Conservation (phyloP, 2,888 invertebrate species). For the Drosophila suboccidentalis region DNA sequence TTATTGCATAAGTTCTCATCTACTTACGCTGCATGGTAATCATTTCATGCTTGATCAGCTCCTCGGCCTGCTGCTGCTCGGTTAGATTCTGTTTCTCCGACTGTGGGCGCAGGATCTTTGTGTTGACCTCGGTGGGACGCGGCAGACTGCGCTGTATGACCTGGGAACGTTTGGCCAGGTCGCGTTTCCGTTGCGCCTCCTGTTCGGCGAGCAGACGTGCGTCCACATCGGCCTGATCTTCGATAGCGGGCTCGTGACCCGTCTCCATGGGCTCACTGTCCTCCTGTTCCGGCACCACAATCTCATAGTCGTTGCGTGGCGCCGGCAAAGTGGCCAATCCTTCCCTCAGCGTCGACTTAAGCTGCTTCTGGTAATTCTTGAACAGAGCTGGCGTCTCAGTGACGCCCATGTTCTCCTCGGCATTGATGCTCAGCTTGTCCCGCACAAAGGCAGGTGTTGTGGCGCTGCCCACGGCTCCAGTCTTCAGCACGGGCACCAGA, state of each 20-base stretch:
- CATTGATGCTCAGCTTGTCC: constrained; percentile 97
- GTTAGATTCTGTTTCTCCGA: constrained; percentile 92
- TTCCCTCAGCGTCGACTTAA: constrained; percentile 91
- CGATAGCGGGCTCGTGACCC: constrained; percentile 86
- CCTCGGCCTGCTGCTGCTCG: constrained; percentile 97
- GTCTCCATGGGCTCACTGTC: constrained; percentile 85
- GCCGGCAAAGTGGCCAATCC: constrained; percentile 93
- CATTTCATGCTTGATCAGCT: constrained; percentile 98
- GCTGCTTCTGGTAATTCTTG: constrained; percentile 90
- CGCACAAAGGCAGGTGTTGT: constrained; percentile 92
- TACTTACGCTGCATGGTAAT: constrained; percentile 92
- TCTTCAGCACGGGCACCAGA: constrained; percentile 84
- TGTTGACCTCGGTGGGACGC: constrained; percentile 94
- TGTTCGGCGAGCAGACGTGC: constrained; percentile 89
- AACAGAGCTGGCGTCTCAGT: constrained; percentile 90
- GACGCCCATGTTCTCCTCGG: constrained; percentile 91
- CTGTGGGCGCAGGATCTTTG: constrained; percentile 91
- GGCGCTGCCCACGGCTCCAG: constrained; percentile 44
- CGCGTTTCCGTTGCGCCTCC: constrained; percentile 88
- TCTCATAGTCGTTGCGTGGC: constrained; percentile 99
- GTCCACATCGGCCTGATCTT: constrained; percentile 96
- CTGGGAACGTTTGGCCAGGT: constrained; percentile 91
- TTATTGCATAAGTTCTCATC: too few species aligned
- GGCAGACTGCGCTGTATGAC: constrained; percentile 94
- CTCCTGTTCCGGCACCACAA: constrained; percentile 96